Base-by-base conservation (phyloP, 2,113 vertebrate genomes). In the Anthoscopus minutus region DNA sequence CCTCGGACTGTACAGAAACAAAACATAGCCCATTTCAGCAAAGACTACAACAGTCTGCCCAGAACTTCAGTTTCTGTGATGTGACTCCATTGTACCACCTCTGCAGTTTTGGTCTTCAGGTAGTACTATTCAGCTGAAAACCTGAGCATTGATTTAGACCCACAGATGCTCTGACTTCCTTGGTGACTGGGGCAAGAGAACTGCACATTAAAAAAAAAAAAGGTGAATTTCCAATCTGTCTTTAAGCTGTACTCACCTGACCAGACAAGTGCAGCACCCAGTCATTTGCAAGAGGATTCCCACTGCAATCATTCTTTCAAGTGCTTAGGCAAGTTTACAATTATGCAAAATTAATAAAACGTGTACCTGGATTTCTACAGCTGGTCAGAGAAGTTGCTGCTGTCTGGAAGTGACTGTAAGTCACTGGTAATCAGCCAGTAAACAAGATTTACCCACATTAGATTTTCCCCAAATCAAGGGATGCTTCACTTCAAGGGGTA, bases 1-100 rank as follows among this genome's bases (percentile, higher is more conserved):
- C 99, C 99, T 31, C 99, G 98, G 19, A 99, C 99, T 99, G 90
- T 25, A 93, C 28, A 48, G 56, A 94, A 91, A 90, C 47, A 85
- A 86, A 94, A 69, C 21, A 88, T 0, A 70, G 18, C 27, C 10
- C 24, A 5, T 69, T 80, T 77, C 65, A 93, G 54, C 31, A 86
- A 73, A 51, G 31, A 51, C 47, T 90, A 74, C 33, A 35, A 79
- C 18, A 79, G 48, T 27, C 40, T 81, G 31, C 42, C n/a, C 51
- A 62, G 51, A 88, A 74, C 30, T 78, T 69, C 7, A 19, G 18
- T 20, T 73, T 45, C 57, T 56, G 15, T 58, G 57, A 57, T n/a
- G 64, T 61, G 30, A 57, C 8, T 40, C 16, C 31, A 12, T 38
- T 15, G 35, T 62, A 73, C 31, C 31, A 72, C 13, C 38, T 77